Base-by-base conservation (phyloP, 2,113 vertebrate species). In the Ancistrus triradiatus region DNA sequence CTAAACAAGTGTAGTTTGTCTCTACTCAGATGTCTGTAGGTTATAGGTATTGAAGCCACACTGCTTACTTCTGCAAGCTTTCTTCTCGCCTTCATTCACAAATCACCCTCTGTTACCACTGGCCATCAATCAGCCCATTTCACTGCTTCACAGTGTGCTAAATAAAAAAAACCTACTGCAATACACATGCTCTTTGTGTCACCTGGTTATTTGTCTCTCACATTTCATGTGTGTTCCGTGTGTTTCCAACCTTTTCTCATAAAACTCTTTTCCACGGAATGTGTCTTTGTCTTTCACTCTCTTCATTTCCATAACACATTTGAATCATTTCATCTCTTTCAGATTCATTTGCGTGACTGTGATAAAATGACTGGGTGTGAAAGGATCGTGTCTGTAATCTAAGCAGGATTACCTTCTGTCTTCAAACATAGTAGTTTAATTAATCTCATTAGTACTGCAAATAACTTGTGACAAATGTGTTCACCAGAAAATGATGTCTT, bases 251-350 rank as follows among this genome's bases (percentile, higher is more conserved):
- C 17, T 42, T 28, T 66, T 35, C 28, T 22, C 50, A 70, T 52
- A 48, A 9, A 52, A 33, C 27, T 7, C 27, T 31, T 31, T 31
- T 4, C 17, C 60, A 31, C 7, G 27, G 27, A 3, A 31, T 73
- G 72, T 78, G 74, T 69, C 69, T 72, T 66, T 80, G 77, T 56
- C 73, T 71, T 61, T 24, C 11, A 18, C 72, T 44, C 44, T 60
- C 63, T 67, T 49, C 66, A 57, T 74, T 52, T 69, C 53, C 74
- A 48, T 58, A 37, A 42, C 7, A 47, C 47, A 49, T 66, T 25
- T 44, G 46, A 38, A 38, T 52, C 14, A 19, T 60, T 2, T 21
- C 18, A 3, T 46, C 25, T 47, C 6, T 38, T 35, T 9, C 44
- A 38, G n/a, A 11, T 38, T 38, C 3, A 38, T 57, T 38, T 57